Conservation (phyloP, 2,888 invertebrate genomes). For the Cyclophora albipunctata region DNA sequence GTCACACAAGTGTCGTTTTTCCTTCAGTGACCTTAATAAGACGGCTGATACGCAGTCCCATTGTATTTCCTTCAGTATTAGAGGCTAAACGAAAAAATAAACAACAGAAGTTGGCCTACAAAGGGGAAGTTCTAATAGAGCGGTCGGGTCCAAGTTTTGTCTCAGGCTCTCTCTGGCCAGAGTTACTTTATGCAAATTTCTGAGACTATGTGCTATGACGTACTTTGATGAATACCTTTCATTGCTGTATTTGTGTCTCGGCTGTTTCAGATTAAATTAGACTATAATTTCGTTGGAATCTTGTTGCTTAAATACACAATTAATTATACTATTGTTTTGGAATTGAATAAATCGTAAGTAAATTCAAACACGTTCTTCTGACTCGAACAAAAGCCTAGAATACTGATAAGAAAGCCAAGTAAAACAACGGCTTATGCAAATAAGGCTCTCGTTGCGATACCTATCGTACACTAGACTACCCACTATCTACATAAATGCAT, state of each 20-base stretch:
- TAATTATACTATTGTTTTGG: no score
- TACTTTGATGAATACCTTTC: constrained; percentile 30
- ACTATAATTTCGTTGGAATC: not conserved
- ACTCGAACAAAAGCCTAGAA: not conserved
- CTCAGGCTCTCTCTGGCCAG: constrained; percentile 18
- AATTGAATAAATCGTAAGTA: no score
- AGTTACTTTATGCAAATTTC: constrained; percentile 37
- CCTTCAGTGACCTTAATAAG: constrained; percentile 7
- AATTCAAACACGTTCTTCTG: not conserved
- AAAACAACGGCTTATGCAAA: constrained; percentile 6
- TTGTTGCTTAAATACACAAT: no score
- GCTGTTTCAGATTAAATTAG: constrained; percentile 9
- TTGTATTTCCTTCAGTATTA: constrained; percentile 6
- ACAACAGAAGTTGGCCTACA: constrained; percentile 17
- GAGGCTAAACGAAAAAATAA: constrained; percentile 13
- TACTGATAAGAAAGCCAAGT: not conserved
- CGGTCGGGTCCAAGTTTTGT: constrained; percentile 19
- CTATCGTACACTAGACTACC: not conserved
- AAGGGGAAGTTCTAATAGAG: constrained; percentile 31
- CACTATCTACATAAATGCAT: no score
- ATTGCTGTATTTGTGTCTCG: constrained; percentile 18
- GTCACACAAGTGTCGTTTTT: not conserved
- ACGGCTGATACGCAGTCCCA: constrained; percentile 1
- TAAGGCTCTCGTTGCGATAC: constrained; percentile 1
- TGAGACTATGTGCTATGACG: constrained; percentile 20